These are phyloP conservation scores for Pogonocichla stellata DNA, from an alignment of 2,113 vertebrate species.

Conservation along the genomic window DNA sequence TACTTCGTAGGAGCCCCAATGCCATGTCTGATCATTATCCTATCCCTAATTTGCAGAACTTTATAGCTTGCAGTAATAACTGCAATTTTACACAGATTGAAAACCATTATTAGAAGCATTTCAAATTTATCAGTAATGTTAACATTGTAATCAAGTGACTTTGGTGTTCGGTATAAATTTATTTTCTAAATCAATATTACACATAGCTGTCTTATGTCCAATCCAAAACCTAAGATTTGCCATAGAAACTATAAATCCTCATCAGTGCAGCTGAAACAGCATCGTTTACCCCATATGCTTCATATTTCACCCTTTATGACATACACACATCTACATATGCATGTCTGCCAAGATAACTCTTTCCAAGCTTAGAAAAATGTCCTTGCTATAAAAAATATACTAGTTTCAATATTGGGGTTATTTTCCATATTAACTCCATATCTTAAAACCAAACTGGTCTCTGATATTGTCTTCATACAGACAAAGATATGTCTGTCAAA, in stretches of 20 bases:
- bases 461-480: background rate
- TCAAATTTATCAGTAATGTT: background rate
- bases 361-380: background rate
- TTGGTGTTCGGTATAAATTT: background rate
- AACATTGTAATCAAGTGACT: background rate
- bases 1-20: background rate
- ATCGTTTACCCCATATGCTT: background rate
- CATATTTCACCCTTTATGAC: background rate
- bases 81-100: background rate
- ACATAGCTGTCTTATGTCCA: background rate
- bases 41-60: background rate
- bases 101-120: background rate
- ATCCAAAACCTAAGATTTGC: background rate
- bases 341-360: background rate
- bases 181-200: background rate
- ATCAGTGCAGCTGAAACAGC: background rate
- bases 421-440: background rate
- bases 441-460: background rate
- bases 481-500: background rate
- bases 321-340: background rate
- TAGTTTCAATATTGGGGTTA: background rate
- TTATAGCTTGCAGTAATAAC: background rate
- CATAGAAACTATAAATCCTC: background rate
- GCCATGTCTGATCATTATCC: background rate
- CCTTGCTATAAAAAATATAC: background rate